Evolutionary conservation across 2,113 vertebrate genomes (phyloP).

Genomic region (Triplophysa dalaica): DNA sequence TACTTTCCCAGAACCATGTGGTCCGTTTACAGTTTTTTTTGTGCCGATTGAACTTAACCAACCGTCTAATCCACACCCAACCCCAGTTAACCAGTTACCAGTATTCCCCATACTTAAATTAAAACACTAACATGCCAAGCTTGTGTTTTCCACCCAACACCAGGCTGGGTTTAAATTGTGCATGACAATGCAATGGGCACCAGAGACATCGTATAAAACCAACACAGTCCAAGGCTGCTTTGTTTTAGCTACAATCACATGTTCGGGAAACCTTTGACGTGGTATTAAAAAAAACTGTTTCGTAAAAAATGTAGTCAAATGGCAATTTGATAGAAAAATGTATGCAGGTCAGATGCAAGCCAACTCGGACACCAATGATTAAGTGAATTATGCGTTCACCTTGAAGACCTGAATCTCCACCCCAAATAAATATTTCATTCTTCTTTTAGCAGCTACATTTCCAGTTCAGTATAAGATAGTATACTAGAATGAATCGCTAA

Average conservation of each 20-base stretch:
- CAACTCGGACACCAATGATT: constrained; percentile 56
- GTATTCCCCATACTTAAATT: constrained; percentile 63
- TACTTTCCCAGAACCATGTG: constrained; percentile 29
- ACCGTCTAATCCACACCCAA: constrained; percentile 48
- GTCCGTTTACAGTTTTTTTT: constrained; percentile 24
- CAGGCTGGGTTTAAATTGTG: constrained; percentile 68
- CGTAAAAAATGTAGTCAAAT: constrained; percentile 79
- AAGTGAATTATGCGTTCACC: constrained; percentile 52
- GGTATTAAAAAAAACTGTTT: constrained; percentile 67
- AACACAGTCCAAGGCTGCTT: constrained; percentile 71
- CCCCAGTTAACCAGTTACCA: constrained; percentile 8
- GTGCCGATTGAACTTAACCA: constrained; percentile 46
- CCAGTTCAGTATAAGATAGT: constrained; percentile 71
- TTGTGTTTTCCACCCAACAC: constrained; percentile 62
- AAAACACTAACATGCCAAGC: constrained; percentile 64
- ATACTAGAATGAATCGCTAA: constrained; percentile 51
- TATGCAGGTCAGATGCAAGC: constrained; percentile 78
- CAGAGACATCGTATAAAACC: constrained; percentile 61
- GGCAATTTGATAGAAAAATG: constrained; percentile 81
- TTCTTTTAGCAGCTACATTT: constrained; percentile 85
- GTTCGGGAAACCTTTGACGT: constrained; percentile 66
- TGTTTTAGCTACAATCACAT: constrained; percentile 74
- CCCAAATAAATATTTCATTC: constrained; percentile 62
- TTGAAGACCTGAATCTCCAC: constrained; percentile 56
- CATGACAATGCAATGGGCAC: constrained; percentile 63